Conservation (phyloP, 2,888 invertebrate species). For the Clanis bilineata region DNA sequence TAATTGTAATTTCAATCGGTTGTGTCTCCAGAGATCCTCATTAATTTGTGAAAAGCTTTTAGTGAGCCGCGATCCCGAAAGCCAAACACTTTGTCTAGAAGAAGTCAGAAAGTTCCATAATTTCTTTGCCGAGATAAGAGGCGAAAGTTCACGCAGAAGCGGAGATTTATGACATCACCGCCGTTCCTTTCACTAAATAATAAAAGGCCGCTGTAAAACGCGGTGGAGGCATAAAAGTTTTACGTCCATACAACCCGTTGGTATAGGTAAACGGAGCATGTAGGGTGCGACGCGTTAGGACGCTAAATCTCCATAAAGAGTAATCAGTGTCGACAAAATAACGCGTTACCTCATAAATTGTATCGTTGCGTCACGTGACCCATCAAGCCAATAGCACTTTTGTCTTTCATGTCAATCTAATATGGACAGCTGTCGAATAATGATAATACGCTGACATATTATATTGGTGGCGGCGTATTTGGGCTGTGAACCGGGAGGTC, state of each 20-base stretch:
- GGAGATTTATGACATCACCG: constrained; percentile 82
- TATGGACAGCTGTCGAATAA: constrained; percentile 7
- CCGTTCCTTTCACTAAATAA: constrained; percentile 82
- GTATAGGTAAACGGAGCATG: constrained; percentile 64
- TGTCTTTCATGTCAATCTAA: constrained; percentile 31
- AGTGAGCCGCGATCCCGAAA: constrained; percentile 73
- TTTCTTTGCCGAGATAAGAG: constrained; percentile 81
- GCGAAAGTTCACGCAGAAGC: constrained; percentile 81
- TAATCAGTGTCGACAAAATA: constrained; percentile 75
- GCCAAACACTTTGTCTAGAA: constrained; percentile 81
- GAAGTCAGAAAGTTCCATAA: constrained; percentile 80
- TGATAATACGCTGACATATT: not conserved
- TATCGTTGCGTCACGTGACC: too few relatives aligned
- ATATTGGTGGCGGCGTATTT: not conserved
- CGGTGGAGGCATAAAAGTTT: constrained; percentile 78
- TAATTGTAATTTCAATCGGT: constrained; percentile 36
- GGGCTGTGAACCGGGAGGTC: too few relatives aligned
- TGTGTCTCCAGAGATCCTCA: constrained; percentile 47
- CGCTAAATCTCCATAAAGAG: constrained; percentile 76
- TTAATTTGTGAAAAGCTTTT: constrained; percentile 72
- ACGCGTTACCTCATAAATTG: constrained; percentile 63
- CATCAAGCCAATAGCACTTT: constrained; percentile 55
- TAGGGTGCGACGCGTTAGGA: constrained; percentile 62
- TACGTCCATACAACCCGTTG: constrained; percentile 80
- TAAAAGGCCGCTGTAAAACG: constrained; percentile 81